Percentiles rank a stretch among this genome's conserved stretches.
phyloP scores from a whole-genome alignment of 2,888 invertebrate genomes.

The Drosophila sordidula region DNA sequence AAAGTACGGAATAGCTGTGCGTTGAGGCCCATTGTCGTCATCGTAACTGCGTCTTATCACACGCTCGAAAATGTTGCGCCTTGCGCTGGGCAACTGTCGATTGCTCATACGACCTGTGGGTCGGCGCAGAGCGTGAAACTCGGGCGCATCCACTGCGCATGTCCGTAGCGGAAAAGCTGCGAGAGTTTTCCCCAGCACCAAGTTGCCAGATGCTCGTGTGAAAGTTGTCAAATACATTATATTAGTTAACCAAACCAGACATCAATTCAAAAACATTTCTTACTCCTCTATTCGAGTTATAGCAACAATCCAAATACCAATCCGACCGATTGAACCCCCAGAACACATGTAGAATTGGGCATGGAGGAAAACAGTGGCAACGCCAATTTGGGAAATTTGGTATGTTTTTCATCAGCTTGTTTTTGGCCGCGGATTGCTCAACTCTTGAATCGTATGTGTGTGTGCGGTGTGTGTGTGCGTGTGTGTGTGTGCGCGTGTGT shows the following conservation, averaged over 20 bases:
- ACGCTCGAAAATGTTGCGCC: constrained; percentile 75
- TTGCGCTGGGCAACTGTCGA: constrained; percentile 28
- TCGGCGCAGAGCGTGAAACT: constrained; percentile 32
- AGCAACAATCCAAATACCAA: neutral
- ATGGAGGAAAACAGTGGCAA: constrained; percentile 63
- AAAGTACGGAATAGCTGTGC: constrained; percentile 47
- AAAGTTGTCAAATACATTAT: constrained; percentile 15
- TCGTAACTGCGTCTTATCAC: constrained; percentile 64
- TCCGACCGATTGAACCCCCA: neutral
- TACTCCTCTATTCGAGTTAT: neutral
- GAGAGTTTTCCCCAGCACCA: constrained; percentile 59
- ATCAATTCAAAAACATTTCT: neutral
- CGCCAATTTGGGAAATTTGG: constrained; percentile 71
- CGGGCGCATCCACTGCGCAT: constrained; percentile 43
- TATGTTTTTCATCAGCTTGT: constrained; percentile 63
- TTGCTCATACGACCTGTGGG: constrained; percentile 74
- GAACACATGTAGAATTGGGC: neutral
- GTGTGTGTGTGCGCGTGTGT: constrained; percentile 16
- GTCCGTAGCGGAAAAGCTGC: constrained; percentile 45
- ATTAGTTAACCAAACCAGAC: neutral
- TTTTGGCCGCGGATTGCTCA: constrained; percentile 58
- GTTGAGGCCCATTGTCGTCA: constrained; percentile 50
- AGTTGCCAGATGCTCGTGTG: constrained; percentile 61
- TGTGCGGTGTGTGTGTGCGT: constrained; percentile 5
- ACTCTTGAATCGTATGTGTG: constrained; percentile 24